Base-by-base conservation (phyloP, 2,888 invertebrate genomes). In the Charanyca ferruginea region DNA sequence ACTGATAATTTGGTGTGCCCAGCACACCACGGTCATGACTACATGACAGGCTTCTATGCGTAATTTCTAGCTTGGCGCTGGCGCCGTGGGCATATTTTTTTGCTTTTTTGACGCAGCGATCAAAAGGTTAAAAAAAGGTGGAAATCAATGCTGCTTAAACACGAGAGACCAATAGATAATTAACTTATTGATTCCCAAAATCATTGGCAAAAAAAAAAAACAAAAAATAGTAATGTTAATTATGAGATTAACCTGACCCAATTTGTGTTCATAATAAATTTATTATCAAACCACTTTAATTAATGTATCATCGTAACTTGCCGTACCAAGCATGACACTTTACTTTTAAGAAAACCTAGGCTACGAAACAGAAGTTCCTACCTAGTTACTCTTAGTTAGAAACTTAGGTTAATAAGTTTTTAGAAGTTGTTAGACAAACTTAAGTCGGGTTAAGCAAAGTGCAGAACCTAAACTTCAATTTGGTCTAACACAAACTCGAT, bases 371-470 rank as follows among this genome's bases (percentile, higher is more conserved):
- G 35, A 32, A 53, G 38, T 73, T 73, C 9, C 18, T 38, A 51
- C n/a, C 51, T 55, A 38, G 51, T 52, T 47, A 60, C 42, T 65
- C 59, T 51, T 13, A 61, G 49, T 62, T 63, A 47, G 7, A 25
- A 35, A 59, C 48, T 73, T 38, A 54, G 62, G 53, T 72, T 54
- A 57, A 57, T 59, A 78, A 66, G 68, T 68, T 67, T 72, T 68
- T 48, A 61, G 60, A 71, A 70, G 48, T 66, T 58, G 53, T 25
- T 52, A 66, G 18, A 32, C 51, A 58, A 68, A 79, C 76, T 66
- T 60, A 67, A 51, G 55, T 38, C 18, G 48, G 72, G 59, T 60
- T 52, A 52, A 72, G 72, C 38, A 71, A 79, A 75, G 63, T 71
- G 62, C 58, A 61, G 53, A 61, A 60, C 22, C 62, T 52, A 47